Evolutionary conservation across 2,113 vertebrate genomes (phyloP), one percentile per base, ranked within the genome.

Genomic region (Pedionomus torquatus): DNA sequence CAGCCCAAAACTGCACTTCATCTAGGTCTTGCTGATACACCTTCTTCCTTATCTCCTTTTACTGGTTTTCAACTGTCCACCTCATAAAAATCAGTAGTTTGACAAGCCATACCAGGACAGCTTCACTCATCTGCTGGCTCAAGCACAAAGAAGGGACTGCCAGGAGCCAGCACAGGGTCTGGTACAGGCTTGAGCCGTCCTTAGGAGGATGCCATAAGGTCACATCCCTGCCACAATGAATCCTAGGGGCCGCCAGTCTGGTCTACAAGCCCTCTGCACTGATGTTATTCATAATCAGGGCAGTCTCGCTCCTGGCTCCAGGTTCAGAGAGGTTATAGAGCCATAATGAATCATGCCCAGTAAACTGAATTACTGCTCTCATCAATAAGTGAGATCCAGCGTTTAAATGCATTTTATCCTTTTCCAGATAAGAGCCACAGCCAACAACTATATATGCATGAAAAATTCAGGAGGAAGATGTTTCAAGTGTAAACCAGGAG

Each of bases 311-410:
- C 52, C 94, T 82, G 89, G 88, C 96, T 95, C 86, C 61, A 33
- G 72, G 93, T 92, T 93, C 96, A 93, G 77, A 82, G 88, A 75
- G 96, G 94, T 97, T 96, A 95, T 30, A 58, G 75, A 97, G 77
- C 52, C 80, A 26, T 72, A 87, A 96, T 95, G 94, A 97, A 97
- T 97, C 92, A 96, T 81, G 39, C 7, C 89, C 91, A 87, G 89
- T 74, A 93, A 97, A 96, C 58, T 93, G 94, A 97, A 90, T 96
- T 95, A 93, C 77, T 81, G 88, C 72, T 94, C 57, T 92, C 95
- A 96, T 94, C 86, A 84, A 10, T 52, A 92, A 92, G 83, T 5
- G 3, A 95, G 80, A 96, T 51, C 61, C 18, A 95, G 74, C 69
- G 89, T 95, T 93, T 95, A 89, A 92, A 78, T 87, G 86, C 41